Conservation (phyloP, 2,888 invertebrate species). For the Eristalis tenax region DNA sequence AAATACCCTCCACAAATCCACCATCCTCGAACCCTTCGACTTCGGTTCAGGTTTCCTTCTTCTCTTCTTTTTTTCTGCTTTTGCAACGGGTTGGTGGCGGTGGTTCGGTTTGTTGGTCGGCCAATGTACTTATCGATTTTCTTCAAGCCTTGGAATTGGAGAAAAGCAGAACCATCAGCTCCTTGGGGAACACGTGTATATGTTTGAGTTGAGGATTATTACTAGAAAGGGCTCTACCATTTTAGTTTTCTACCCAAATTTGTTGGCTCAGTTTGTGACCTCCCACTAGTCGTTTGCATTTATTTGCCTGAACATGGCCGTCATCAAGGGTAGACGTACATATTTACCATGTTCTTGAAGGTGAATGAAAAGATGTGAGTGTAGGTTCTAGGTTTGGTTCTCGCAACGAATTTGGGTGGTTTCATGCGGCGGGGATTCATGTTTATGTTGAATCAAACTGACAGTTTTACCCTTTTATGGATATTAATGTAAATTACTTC, state of each 20-base stretch:
- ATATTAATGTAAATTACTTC: conserved; percentile 18
- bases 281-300: conserved; percentile 15
- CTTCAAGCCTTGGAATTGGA: conserved; percentile 36
- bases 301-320: background rate
- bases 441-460: conserved; percentile 8
- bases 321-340: background rate
- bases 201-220: conserved; percentile 48
- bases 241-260: conserved; percentile 18
- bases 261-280: conserved; percentile 22
- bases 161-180: conserved; percentile 18
- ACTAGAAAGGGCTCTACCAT: conserved; percentile 15
- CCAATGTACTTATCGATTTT: conserved; percentile 49
- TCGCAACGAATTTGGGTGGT: background rate
- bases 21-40: conserved; percentile 15
- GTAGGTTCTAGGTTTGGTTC: background rate
- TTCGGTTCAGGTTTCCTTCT: background rate
- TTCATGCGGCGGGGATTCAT: background rate
- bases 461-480: conserved; percentile 10
- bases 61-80: background rate
- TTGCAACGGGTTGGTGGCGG: background rate
- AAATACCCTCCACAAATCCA: background rate
- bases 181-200: conserved; percentile 46
- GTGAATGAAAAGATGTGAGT: background rate
- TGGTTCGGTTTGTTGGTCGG: conserved; percentile 18
- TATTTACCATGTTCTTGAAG: background rate